These are phyloP conservation scores for Marmota flaviventris DNA, from an alignment of 2,113 vertebrate species.

Conservation along the genomic window DNA sequence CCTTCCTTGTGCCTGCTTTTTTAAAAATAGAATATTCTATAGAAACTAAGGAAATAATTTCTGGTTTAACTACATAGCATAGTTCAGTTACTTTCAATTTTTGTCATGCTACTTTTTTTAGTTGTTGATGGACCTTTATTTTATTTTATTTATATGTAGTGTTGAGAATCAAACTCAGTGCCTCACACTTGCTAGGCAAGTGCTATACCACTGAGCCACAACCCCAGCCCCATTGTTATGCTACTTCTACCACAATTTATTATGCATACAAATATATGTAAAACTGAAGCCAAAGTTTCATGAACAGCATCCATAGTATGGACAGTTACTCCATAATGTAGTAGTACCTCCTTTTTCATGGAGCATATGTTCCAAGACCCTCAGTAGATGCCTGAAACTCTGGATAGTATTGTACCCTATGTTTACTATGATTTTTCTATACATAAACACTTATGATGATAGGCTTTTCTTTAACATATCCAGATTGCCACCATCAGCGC, in stretches of 20 bases:
- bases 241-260: not conserved
- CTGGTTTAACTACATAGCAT: not conserved
- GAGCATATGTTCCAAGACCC: not conserved
- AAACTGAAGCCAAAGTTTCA: not conserved
- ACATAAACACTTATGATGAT: not conserved
- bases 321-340: not conserved
- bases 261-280: not conserved
- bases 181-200: no score
- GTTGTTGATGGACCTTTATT: no score
- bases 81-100: constrained; percentile 32
- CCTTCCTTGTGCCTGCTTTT: not conserved
- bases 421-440: not conserved
- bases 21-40: not conserved
- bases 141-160: no score
- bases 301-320: not conserved
- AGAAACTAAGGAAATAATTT: not conserved
- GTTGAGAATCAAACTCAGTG: no score
- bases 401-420: not conserved
- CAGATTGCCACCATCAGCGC: not conserved
- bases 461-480: not conserved
- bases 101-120: not conserved
- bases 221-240: not conserved
- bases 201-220: no score
- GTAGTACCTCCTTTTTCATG: not conserved
- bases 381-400: not conserved